phyloP scores from a whole-genome alignment of 2,888 invertebrate genomes.

The Coelopa pilipes region DNA sequence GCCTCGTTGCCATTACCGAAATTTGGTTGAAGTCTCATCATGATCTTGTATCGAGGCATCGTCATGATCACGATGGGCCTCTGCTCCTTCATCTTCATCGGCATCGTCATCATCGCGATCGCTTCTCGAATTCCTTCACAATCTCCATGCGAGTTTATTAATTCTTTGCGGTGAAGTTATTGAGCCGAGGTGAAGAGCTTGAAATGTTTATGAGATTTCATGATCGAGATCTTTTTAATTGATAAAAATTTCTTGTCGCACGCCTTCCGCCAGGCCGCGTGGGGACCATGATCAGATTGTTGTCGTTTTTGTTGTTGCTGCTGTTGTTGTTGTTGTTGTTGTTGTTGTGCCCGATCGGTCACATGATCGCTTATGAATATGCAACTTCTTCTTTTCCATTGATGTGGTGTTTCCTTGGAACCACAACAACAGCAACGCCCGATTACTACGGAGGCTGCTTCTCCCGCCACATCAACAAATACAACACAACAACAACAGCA shows the following conservation, averaged over 20 bases:
- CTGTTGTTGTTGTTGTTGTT: too few species aligned
- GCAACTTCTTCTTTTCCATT: slow-evolving; percentile 50
- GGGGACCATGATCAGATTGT: not conserved
- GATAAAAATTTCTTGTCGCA: slow-evolving; percentile 52
- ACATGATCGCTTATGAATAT: slow-evolving; percentile 52
- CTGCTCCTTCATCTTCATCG: too few species aligned
- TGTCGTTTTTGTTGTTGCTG: too few species aligned
- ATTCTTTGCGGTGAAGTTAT: slow-evolving; percentile 57
- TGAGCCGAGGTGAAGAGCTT: slow-evolving; percentile 58
- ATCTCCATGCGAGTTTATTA: slow-evolving; percentile 31
- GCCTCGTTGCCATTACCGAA: too few species aligned
- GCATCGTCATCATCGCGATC: not conserved
- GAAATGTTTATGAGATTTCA: slow-evolving; percentile 65
- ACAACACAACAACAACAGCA: too few species aligned
- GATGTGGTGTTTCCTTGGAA: slow-evolving; percentile 52
- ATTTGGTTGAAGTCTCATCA: too few species aligned
- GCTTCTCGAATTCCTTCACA: slow-evolving; percentile 32
- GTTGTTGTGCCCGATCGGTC: not conserved
- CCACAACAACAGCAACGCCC: slow-evolving; percentile 42
- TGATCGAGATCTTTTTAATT: slow-evolving; percentile 64
- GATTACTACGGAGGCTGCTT: too few species aligned
- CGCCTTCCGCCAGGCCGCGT: not conserved
- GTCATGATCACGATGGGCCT: too few species aligned
- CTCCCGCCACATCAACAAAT: too few species aligned
- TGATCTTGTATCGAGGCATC: too few species aligned